phyloP scores from a whole-genome alignment of 2,888 invertebrate species.

The Ephialtes manifestator region DNA sequence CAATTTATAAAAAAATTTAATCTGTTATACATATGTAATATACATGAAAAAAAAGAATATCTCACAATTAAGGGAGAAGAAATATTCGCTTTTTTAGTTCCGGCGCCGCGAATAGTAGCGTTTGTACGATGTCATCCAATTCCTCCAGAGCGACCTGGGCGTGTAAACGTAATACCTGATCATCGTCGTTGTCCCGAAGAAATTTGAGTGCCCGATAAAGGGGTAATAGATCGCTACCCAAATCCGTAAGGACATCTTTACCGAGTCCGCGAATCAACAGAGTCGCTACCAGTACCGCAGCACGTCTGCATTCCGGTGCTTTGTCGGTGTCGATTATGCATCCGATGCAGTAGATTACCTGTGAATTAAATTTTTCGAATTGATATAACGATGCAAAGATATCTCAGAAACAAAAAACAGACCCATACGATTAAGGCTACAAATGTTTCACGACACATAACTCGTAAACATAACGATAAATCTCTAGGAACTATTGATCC shows the following conservation, averaged over 20 bases:
- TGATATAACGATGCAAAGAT: neutral
- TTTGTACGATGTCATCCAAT: constrained; percentile 90
- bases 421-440: too few relatives aligned
- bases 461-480: too few relatives aligned
- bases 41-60: constrained; percentile 10
- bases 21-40: constrained; percentile 37
- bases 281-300: constrained; percentile 92
- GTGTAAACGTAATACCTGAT: constrained; percentile 90
- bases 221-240: constrained; percentile 90
- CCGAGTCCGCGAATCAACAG: constrained; percentile 92
- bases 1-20: constrained; percentile 30
- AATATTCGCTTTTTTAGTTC: constrained; percentile 88
- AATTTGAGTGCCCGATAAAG: constrained; percentile 91
- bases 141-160: constrained; percentile 93
- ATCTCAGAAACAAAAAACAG: too few relatives aligned
- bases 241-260: constrained; percentile 89
- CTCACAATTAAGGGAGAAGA: constrained; percentile 57
- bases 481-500: too few relatives aligned
- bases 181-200: constrained; percentile 90
- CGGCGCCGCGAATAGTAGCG: constrained; percentile 88
- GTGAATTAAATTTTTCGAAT: constrained; percentile 78
- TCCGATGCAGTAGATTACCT: constrained; percentile 91
- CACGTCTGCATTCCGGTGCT: constrained; percentile 91
- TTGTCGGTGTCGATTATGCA: constrained; percentile 91
- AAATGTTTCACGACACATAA: neutral